Evolutionary conservation across 2,888 invertebrate genomes (phyloP), one percentile per base, ranked within the genome.

Genomic region (Latrodectus hesperus): DNA sequence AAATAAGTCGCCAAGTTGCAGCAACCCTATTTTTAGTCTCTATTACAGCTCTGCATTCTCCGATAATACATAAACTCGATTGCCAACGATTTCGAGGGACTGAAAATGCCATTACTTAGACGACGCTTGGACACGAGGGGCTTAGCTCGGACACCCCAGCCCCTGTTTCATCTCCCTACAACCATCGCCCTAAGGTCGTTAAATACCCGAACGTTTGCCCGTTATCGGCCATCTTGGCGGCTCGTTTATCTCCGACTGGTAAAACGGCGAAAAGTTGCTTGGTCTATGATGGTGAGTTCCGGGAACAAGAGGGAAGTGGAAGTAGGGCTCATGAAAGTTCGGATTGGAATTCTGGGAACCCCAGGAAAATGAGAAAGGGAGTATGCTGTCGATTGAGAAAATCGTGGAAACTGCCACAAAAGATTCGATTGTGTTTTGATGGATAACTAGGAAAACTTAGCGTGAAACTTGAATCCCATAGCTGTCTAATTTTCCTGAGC

Each of bases 141-240:
- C 72, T 72, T 80, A 80, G 64, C 80, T 80, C n/a, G 70, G 70
- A 67, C 60, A 60, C 12, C 60, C 55, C 70, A 49, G 38, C 49
- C 17, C 65, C 70, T 5, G 11, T 72, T 52, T 64, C 64, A 60
- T 53, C 38, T 9, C 75, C 64, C 60, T 64, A 38, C 72, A 55
- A 49, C 80, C 72, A 72, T 53, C 70, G 22, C 77, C 78, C 72
- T 3, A 1, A 10, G 75, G 64, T 72, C 80, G 80, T 80, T 80
- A 80, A 71, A 80, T 80, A 72, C 72, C 80, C 72, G 60, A 53
- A 67, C 65, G 65, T 77, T 77, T 68, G 52, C 72, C 65, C 71
- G 71, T 80, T 80, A 80, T 80, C 80, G 80, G 80, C 72, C 80
- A 80, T 80, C 80, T 80, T 80, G 80, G 49, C 71, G 79, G 79